These are phyloP conservation scores for Neoarius graeffei DNA, from an alignment of 2,113 vertebrate genomes.

Conservation along the genomic window DNA sequence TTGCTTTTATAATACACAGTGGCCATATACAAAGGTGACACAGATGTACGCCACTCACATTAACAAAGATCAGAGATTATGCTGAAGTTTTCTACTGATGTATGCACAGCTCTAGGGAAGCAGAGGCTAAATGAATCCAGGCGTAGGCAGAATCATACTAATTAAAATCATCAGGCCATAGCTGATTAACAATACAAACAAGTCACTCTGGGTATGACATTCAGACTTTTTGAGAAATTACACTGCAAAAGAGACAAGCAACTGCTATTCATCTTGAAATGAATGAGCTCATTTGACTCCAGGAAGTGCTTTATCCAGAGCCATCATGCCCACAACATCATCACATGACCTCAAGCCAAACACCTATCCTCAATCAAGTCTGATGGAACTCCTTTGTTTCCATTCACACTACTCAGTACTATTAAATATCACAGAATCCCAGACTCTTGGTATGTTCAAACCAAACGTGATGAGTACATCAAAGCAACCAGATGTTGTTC, in stretches of 20 bases:
- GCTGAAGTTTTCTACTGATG: conserved; percentile 29
- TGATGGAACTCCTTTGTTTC: not conserved
- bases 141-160: conserved; percentile 42
- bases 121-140: conserved; percentile 31
- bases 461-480: too few relatives aligned
- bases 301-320: not conserved
- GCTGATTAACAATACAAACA: conserved; percentile 55
- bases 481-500: too few relatives aligned
- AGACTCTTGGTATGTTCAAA: too few relatives aligned
- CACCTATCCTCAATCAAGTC: not conserved
- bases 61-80: conserved; percentile 33
- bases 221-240: conserved; percentile 22
- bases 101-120: conserved; percentile 7
- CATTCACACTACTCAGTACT: not conserved
- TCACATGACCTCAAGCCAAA: not conserved
- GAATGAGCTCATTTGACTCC: not conserved
- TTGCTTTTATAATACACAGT: conserved; percentile 5
- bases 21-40: conserved; percentile 31
- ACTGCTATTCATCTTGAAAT: conserved; percentile 11
- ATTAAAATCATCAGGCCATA: conserved; percentile 53
- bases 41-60: not conserved
- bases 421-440: not conserved
- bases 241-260: conserved; percentile 13
- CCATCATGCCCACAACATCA: not conserved
- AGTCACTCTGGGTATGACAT: conserved; percentile 42